These are phyloP conservation scores for Autographa gamma DNA, from an alignment of 2,888 invertebrate species.

Conservation along the genomic window DNA sequence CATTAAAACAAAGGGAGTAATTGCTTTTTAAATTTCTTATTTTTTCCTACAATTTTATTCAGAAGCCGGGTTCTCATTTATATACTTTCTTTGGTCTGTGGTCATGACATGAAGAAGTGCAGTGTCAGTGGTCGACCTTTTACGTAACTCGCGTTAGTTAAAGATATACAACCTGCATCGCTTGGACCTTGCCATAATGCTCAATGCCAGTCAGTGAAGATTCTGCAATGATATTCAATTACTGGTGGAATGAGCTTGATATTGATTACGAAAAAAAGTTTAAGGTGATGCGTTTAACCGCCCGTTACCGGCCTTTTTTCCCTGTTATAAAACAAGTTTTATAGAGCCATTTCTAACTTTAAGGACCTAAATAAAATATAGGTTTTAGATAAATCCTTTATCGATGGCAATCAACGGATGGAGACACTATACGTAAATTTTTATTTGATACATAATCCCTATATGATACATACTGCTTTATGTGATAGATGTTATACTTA, in stretches of 20 bases:
- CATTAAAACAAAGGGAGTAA: no score
- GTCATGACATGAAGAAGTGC: constrained; percentile 47
- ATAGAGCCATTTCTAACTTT: no score
- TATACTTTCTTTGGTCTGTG: background rate
- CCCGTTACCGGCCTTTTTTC: no score
- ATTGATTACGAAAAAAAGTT: background rate
- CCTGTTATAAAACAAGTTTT: no score
- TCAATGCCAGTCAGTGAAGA: constrained; percentile 30
- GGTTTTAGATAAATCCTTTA: no score
- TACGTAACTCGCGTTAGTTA: constrained; percentile 27
- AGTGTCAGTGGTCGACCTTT: constrained; percentile 43
- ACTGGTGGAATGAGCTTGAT: background rate
- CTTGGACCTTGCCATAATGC: constrained; percentile 20
- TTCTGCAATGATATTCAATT: constrained; percentile 28
- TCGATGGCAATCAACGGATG: no score
- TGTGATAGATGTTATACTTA: no score
- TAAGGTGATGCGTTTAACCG: background rate
- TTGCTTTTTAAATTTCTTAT: background rate
- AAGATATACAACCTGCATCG: constrained; percentile 41
- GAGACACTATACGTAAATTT: no score
- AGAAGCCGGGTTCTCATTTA: background rate
- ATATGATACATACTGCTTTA: no score
- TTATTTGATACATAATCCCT: no score
- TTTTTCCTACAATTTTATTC: background rate
- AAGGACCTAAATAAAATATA: no score